A percentile compares a stretch with the other conserved stretches of the same genome.
phyloP scores from a whole-genome alignment of 2,888 invertebrate species.

The Apamea anceps region DNA sequence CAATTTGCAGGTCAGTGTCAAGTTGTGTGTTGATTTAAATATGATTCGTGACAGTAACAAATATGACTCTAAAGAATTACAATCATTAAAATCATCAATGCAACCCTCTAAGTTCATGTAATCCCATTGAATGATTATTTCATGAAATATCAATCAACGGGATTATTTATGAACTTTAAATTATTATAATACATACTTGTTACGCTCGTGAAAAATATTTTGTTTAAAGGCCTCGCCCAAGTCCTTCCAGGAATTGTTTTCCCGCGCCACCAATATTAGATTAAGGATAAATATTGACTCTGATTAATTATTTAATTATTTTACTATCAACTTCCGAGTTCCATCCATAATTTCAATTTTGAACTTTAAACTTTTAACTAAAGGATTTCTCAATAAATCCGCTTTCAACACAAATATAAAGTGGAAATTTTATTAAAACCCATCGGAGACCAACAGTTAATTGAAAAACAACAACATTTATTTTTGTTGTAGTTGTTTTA shows the following conservation, averaged over 20 bases:
- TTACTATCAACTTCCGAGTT: not conserved
- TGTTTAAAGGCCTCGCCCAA: no score
- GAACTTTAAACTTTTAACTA: not conserved
- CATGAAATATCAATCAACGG: no score
- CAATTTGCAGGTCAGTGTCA: no score
- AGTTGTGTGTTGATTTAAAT: no score
- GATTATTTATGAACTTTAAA: no score
- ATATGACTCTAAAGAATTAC: no score
- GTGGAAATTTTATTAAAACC: conserved; percentile 23
- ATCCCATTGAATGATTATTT: no score
- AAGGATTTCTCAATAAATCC: not conserved
- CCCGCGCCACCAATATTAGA: not conserved
- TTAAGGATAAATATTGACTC: not conserved
- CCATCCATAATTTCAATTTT: not conserved
- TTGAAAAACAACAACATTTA: conserved; percentile 48
- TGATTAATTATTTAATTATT: not conserved
- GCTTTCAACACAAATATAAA: conserved; percentile 28
- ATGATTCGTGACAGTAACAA: no score
- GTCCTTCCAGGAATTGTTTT: not conserved
- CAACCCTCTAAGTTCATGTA: no score
- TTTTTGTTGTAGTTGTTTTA: conserved; percentile 51
- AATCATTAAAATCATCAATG: no score
- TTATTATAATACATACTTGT: no score
- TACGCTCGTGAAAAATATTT: no score
- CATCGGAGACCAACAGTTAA: conserved; percentile 41